Conservation (phyloP, 2,888 invertebrate genomes). For the Capitulum mitella region DNA sequence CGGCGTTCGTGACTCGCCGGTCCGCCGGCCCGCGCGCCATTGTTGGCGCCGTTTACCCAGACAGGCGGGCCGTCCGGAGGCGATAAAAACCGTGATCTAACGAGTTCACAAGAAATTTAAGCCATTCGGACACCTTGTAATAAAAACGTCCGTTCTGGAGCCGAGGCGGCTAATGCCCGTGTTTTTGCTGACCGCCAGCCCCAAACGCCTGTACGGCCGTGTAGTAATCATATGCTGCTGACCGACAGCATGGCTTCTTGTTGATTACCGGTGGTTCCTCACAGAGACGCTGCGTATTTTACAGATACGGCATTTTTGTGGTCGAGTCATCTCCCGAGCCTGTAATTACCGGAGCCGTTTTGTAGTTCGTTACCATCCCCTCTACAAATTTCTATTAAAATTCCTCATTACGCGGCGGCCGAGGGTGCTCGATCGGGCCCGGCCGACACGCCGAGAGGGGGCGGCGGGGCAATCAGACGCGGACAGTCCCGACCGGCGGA, state of each 20-base stretch:
- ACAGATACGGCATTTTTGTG: conserved; percentile 15
- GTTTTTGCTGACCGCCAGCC: background rate
- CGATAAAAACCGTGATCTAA: conserved; percentile 15
- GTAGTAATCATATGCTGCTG: conserved; percentile 6
- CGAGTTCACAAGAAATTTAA: conserved; percentile 19
- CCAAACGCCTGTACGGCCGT: background rate
- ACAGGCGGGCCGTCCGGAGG: background rate
- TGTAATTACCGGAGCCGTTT: conserved; percentile 1
- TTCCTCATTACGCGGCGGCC: background rate
- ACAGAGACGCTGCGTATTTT: background rate
- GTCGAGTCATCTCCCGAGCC: conserved; percentile 4
- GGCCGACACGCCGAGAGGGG: no score
- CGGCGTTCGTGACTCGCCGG: no score
- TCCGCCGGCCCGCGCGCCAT: background rate
- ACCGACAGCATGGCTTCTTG: background rate
- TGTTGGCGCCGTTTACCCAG: background rate
- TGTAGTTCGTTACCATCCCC: background rate
- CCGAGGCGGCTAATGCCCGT: background rate
- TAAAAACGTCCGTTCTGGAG: background rate
- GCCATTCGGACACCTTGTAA: conserved; percentile 2
- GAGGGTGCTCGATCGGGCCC: background rate
- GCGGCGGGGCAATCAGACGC: no score
- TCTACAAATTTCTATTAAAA: conserved; percentile 22
- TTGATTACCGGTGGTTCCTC: background rate
- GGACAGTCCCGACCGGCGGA: no score